Evolutionary conservation across 2,888 invertebrate genomes (phyloP), one percentile per base, ranked within the genome.

Genomic region (Pedicia rivosa): DNA sequence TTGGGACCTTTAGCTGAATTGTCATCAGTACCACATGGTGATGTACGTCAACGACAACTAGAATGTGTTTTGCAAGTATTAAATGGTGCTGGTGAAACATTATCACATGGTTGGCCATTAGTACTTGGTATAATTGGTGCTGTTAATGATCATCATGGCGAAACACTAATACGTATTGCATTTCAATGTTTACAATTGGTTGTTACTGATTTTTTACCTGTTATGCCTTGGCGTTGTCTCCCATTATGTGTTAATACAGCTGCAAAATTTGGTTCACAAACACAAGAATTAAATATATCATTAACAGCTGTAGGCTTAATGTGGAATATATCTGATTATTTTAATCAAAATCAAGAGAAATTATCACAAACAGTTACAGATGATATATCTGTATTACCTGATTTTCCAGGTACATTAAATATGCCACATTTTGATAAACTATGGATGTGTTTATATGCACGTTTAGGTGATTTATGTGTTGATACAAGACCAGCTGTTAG

Each of bases 271-370:
- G 95, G 95, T 14, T 78, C 83, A 12, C 98, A 98, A 65, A 87
- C 84, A 28, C 86, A 88, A 57, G 95, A 98, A 62, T 68, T 97
- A 36, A 98, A 98, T 63, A 94, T 97, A 53, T 91, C 92, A 19
- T 69, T 98, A 27, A 95, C 95, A 5, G 94, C 97, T 28, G 87
- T 98, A 36, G 95, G 95, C 13, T 67, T 94, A 36, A 82, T 95
- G 87, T 97, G 95, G 97, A 97, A 95, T 58, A 92, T 97, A 51
- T 91, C 94, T 0, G 97, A 97, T 64, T 94, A 91, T 57, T 79
- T 95, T 51, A 91, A 83, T 65, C 92, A 94, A 70, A 92, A 92
- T 59, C 82, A 88, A 52, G 83, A 86, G 47, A 82, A 82, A 59
- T 61, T 88, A 31, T 74, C 75, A 49, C 70, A 72, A 38, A 78